Conservation (phyloP, 2,113 vertebrate genomes). For the Oncorhynchus nerka region DNA sequence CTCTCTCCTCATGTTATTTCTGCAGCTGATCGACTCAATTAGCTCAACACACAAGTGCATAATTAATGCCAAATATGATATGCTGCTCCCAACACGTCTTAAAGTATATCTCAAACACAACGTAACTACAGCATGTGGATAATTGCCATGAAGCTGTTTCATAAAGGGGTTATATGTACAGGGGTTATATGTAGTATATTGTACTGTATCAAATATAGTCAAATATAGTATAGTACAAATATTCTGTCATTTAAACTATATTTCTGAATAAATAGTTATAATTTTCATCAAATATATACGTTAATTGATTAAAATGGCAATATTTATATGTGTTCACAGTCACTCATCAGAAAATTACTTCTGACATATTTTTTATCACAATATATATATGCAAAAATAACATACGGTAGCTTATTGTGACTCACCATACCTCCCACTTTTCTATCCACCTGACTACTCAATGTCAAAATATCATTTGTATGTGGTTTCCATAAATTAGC, state of each 20-base stretch:
- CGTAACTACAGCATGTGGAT: constrained; percentile 1
- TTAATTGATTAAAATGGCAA: background rate
- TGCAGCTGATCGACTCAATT: constrained; percentile 63
- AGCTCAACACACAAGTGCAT: constrained; percentile 55
- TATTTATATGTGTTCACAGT: background rate
- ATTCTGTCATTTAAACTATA: too few relatives aligned
- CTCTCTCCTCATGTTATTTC: constrained; percentile 32
- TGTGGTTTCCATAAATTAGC: too few relatives aligned
- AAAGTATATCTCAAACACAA: background rate
- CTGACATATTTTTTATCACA: background rate
- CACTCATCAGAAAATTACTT: background rate
- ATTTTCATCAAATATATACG: constrained; percentile 17
- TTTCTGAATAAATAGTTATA: constrained; percentile 37
- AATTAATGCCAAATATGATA: constrained; percentile 47
- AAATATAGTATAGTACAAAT: too few relatives aligned
- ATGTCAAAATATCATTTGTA: background rate
- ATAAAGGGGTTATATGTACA: too few relatives aligned
- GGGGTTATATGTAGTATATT: too few relatives aligned
- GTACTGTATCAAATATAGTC: too few relatives aligned
- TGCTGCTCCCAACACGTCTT: constrained; percentile 35
- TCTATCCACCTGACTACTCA: background rate
- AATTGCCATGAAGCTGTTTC: too few relatives aligned
- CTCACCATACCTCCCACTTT: background rate
- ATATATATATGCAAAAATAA: background rate
- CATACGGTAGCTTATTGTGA: background rate